Conservation (phyloP, 1,140 invertebrate species). For the Bombyx mandarina region DNA sequence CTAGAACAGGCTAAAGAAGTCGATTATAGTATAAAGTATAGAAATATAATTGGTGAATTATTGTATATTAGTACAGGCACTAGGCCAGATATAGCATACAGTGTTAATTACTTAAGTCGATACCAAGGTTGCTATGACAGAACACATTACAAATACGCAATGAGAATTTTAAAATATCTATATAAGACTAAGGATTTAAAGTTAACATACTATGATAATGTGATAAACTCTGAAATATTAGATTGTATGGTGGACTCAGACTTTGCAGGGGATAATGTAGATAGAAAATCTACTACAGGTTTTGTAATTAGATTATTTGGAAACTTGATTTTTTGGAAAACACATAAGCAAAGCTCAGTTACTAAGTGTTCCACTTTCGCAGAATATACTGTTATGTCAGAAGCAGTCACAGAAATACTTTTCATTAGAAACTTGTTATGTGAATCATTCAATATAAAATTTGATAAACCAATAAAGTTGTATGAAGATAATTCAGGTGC, state of each 20-base stretch:
- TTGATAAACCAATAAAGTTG: too few relatives aligned
- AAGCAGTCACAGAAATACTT: too few relatives aligned
- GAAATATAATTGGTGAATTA: not conserved
- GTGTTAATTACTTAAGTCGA: not conserved
- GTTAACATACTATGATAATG: slow-evolving; percentile 1
- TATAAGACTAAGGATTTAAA: not conserved
- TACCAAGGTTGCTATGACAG: not conserved
- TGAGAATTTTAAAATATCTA: not conserved
- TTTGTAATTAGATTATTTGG: slow-evolving; percentile 38
- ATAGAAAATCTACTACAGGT: slow-evolving; percentile 45
- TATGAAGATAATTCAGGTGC: too few relatives aligned
- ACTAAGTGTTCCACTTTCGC: slow-evolving; percentile 5
- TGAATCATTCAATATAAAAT: too few relatives aligned
- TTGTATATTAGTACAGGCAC: not conserved
- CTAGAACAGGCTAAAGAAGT: slow-evolving; percentile 27
- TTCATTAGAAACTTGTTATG: too few relatives aligned
- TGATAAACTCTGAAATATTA: slow-evolving; percentile 24
- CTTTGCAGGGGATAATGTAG: slow-evolving; percentile 41
- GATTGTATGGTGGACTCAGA: slow-evolving; percentile 48
- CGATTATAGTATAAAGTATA: not conserved
- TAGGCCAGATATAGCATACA: not conserved
- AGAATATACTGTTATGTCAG: too few relatives aligned
- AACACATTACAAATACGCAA: slow-evolving; percentile 1
- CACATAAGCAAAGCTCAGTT: slow-evolving; percentile 32
- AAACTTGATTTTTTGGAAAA: slow-evolving; percentile 43